A percentile compares a stretch with the other conserved stretches of the same genome.
Conservation (phyloP, 2,113 vertebrate genomes). For the Brienomyrus brachyistius region DNA sequence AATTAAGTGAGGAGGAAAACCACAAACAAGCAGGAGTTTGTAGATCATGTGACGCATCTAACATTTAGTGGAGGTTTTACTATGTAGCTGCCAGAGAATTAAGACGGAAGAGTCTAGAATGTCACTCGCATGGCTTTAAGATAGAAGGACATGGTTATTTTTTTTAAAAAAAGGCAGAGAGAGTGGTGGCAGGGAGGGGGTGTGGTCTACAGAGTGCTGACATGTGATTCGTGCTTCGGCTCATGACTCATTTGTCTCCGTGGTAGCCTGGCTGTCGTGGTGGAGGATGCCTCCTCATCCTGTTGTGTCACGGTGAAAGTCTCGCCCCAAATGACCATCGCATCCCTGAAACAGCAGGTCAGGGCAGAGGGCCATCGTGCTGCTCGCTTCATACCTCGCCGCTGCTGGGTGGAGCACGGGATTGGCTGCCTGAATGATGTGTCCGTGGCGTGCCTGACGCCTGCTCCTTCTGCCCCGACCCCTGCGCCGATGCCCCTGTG, state of each 20-base stretch:
- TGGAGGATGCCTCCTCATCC: conserved; percentile 78
- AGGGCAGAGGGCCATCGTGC: conserved; percentile 17
- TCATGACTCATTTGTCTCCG: conserved; percentile 14
- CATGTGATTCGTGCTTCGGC: neutral
- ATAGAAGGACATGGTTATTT: neutral
- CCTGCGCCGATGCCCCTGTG: neutral
- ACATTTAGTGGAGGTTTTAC: neutral
- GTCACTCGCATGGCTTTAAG: neutral
- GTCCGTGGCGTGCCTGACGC: neutral
- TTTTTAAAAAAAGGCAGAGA: neutral
- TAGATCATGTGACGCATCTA: neutral
- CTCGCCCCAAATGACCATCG: conserved; percentile 66
- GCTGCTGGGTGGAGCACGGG: neutral
- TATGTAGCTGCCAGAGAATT: neutral
- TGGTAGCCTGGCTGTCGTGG: conserved; percentile 75
- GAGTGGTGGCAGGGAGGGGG: neutral
- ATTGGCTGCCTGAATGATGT: neutral
- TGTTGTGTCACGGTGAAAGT: conserved; percentile 74
- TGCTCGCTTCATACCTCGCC: neutral
- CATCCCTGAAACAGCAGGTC: conserved; percentile 80
- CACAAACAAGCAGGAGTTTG: neutral
- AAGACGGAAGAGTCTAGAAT: neutral
- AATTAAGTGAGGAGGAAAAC: conserved; percentile 59
- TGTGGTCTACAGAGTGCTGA: neutral
- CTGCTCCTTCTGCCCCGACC: neutral